Percentiles rank a stretch among this genome's conserved stretches.
Conservation (phyloP, 2,113 vertebrate genomes). For the Halcyon malimbica region DNA sequence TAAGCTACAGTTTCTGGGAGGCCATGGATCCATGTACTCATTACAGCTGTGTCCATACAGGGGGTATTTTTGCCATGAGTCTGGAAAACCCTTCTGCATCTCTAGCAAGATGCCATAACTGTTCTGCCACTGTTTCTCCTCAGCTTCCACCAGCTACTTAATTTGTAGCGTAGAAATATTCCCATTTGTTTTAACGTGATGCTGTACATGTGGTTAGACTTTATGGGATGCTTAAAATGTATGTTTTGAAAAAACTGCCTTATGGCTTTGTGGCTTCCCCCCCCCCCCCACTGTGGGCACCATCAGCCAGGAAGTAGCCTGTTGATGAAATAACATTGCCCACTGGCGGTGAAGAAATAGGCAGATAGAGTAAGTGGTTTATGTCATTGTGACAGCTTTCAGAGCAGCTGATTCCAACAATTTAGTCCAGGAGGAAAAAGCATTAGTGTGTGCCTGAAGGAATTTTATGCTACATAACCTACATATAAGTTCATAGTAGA, state of each 20-base stretch:
- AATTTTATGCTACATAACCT: slow-evolving; percentile 61
- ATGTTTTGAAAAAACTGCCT: slow-evolving; percentile 20
- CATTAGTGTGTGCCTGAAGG: slow-evolving; percentile 59
- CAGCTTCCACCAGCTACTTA: slow-evolving; percentile 31
- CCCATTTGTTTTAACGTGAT: slow-evolving; percentile 30
- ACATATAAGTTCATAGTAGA: slow-evolving; percentile 30
- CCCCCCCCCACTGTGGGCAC: slow-evolving; percentile 10
- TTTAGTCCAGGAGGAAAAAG: slow-evolving; percentile 72
- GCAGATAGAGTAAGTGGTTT: slow-evolving; percentile 72
- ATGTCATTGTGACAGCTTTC: slow-evolving; percentile 77
- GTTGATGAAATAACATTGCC: slow-evolving; percentile 76
- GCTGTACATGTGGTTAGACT: slow-evolving; percentile 10
- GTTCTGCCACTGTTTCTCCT: neutral
- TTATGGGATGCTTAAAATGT: slow-evolving; percentile 46
- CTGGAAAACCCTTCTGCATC: neutral
- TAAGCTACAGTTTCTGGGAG: neutral
- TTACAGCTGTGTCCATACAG: neutral
- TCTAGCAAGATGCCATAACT: neutral
- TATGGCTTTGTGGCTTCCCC: slow-evolving; percentile 17
- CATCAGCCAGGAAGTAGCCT: slow-evolving; percentile 1
- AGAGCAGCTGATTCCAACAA: slow-evolving; percentile 67
- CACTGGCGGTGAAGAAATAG: slow-evolving; percentile 67
- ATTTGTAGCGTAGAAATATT: slow-evolving; percentile 24
- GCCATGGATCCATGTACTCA: neutral
- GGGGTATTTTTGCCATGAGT: neutral